Evolutionary conservation across 2,888 invertebrate genomes (phyloP).

Genomic region (Hypercompe scribonia): DNA sequence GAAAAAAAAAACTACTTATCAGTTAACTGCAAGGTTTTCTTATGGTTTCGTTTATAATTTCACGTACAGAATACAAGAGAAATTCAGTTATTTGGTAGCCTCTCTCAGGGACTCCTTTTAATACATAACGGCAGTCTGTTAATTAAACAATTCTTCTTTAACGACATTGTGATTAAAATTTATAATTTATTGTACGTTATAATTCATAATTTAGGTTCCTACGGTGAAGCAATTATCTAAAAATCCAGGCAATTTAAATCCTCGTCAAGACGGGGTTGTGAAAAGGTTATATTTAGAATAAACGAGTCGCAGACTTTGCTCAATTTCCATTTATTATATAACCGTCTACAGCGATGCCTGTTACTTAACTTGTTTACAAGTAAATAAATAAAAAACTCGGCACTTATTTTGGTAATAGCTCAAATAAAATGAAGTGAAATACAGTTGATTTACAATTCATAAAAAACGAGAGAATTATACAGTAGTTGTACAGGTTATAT

Average conservation of each 20-base stretch:
- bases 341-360: background rate
- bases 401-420: too few species aligned
- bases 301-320: background rate
- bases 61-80: background rate
- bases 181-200: background rate
- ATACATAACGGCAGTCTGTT: background rate
- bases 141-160: background rate
- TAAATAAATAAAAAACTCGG: too few species aligned
- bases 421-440: too few species aligned
- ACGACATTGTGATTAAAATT: background rate
- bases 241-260: constrained; percentile 13
- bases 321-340: background rate
- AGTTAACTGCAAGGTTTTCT: too few species aligned
- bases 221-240: constrained; percentile 7
- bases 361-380: background rate
- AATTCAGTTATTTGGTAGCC: background rate
- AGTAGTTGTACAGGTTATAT: too few species aligned
- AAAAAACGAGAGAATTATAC: too few species aligned
- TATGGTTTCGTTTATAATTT: background rate
- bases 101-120: background rate
- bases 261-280: background rate
- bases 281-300: background rate
- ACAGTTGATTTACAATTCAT: too few species aligned
- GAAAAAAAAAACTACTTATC: too few species aligned
- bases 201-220: background rate